These are phyloP conservation scores for Embidobia sp. DNA, from an alignment of 2,888 invertebrate species.

Conservation along the genomic window DNA sequence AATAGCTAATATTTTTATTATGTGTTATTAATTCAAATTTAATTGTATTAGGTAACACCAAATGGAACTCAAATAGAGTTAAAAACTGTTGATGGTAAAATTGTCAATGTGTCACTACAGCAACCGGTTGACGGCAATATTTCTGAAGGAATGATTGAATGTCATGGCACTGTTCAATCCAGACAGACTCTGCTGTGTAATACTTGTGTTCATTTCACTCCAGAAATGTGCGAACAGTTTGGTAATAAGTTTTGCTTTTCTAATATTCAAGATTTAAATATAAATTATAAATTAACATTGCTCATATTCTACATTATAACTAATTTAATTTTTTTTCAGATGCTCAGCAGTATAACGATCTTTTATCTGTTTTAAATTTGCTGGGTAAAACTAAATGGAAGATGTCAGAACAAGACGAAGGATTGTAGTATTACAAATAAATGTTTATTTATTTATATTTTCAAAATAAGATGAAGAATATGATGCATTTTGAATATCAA, in stretches of 20 bases:
- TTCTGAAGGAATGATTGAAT: conserved; percentile 73
- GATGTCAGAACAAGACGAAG: conserved; percentile 28
- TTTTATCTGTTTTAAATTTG: conserved; percentile 31
- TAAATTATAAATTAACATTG: conserved; percentile 6
- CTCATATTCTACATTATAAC: no score
- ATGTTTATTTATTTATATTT: no score
- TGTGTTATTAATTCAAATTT: no score
- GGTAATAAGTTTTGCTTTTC: conserved; percentile 66
- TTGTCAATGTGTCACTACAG: conserved; percentile 73
- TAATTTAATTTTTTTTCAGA: conserved; percentile 45
- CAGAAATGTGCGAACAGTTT: conserved; percentile 69
- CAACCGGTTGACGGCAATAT: conserved; percentile 69
- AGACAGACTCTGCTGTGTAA: conserved; percentile 73
- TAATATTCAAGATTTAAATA: background rate
- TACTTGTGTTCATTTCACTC: conserved; percentile 69
- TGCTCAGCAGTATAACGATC: conserved; percentile 32
- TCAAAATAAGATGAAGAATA: background rate
- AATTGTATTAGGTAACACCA: conserved; percentile 73
- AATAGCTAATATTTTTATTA: no score
- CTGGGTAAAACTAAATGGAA: conserved; percentile 56
- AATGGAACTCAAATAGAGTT: conserved; percentile 73
- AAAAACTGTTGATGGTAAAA: conserved; percentile 73
- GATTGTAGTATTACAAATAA: background rate
- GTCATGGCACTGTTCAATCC: conserved; percentile 73
- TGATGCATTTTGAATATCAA: no score